Percentiles rank a stretch among this genome's conserved stretches.
Conservation (phyloP, 37 sponge, comb jelly and placozoan species). For the Halisarca cf. caerulea region DNA sequence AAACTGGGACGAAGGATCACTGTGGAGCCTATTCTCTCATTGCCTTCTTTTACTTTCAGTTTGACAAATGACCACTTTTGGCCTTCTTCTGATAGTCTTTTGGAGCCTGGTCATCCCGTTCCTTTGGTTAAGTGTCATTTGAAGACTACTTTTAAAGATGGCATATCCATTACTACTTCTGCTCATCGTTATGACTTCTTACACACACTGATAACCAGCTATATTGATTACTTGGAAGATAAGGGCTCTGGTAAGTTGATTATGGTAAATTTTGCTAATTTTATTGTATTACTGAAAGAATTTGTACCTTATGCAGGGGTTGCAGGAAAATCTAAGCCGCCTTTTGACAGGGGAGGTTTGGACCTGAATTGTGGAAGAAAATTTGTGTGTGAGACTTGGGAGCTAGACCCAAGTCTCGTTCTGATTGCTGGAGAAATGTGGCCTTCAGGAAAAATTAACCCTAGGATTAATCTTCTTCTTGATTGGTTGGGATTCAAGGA, state of each 20-base stretch:
- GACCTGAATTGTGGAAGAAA: conserved; percentile 27
- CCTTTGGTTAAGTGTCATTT: conserved; percentile 78
- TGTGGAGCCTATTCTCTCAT: conserved; percentile 56
- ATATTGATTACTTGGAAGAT: conserved; percentile 73
- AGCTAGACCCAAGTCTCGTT: conserved; percentile 85
- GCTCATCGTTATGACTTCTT: conserved; percentile 93
- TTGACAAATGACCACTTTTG: conserved; percentile 84
- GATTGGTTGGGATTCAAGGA: conserved; percentile 94
- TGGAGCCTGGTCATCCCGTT: neutral
- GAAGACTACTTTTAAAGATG: conserved; percentile 53
- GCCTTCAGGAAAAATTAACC: conserved; percentile 86
- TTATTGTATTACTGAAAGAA: no score
- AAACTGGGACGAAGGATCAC: conserved; percentile 36
- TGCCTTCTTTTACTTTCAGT: conserved; percentile 64
- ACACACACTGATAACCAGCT: conserved; percentile 78
- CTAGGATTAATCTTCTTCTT: conserved; percentile 88
- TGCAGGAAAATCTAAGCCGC: neutral
- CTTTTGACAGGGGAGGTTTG: conserved; percentile 6
- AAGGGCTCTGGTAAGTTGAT: conserved; percentile 17
- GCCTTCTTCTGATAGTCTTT: conserved; percentile 28
- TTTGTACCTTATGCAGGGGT: no score
- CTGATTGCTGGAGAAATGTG: conserved; percentile 63
- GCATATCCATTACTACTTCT: conserved; percentile 84
- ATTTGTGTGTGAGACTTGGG: conserved; percentile 86
- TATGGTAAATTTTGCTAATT: no score